phyloP scores from a whole-genome alignment of 2,888 invertebrate genomes.

The Amorpha juglandis region DNA sequence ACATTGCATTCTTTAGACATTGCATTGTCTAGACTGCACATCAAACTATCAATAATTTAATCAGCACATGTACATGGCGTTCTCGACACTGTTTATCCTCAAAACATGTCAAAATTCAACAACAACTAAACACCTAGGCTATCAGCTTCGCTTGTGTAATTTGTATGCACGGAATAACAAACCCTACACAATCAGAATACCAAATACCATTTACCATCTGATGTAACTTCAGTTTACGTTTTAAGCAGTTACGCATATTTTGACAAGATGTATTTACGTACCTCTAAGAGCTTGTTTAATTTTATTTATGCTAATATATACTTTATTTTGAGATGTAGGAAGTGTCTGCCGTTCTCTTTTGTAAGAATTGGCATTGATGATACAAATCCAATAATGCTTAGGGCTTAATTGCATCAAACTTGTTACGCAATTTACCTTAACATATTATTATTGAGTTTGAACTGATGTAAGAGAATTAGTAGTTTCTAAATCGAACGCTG shows the following conservation, averaged over 20 bases:
- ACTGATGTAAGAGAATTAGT: constrained; percentile 19
- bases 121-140: constrained; percentile 53
- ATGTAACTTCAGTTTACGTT: constrained; percentile 52
- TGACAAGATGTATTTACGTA: constrained; percentile 25
- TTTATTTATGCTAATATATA: constrained; percentile 28
- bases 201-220: constrained; percentile 44
- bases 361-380: constrained; percentile 4
- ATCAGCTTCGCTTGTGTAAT: constrained; percentile 49
- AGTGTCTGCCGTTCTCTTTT: constrained; percentile 21
- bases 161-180: constrained; percentile 57
- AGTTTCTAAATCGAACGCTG: not conserved
- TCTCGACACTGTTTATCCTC: not conserved
- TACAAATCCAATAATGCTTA: constrained; percentile 3
- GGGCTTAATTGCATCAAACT: constrained; percentile 12
- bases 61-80: not conserved
- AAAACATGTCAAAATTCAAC: constrained; percentile 18
- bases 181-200: constrained; percentile 48
- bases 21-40: too few species aligned
- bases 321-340: constrained; percentile 33
- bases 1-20: too few species aligned
- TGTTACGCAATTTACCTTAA: not conserved
- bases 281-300: constrained; percentile 30
- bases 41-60: too few species aligned
- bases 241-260: constrained; percentile 38
- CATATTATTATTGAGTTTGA: not conserved